These are phyloP conservation scores for Leptogaster cylindrica DNA, from an alignment of 2,888 invertebrate genomes.

Conservation along the genomic window DNA sequence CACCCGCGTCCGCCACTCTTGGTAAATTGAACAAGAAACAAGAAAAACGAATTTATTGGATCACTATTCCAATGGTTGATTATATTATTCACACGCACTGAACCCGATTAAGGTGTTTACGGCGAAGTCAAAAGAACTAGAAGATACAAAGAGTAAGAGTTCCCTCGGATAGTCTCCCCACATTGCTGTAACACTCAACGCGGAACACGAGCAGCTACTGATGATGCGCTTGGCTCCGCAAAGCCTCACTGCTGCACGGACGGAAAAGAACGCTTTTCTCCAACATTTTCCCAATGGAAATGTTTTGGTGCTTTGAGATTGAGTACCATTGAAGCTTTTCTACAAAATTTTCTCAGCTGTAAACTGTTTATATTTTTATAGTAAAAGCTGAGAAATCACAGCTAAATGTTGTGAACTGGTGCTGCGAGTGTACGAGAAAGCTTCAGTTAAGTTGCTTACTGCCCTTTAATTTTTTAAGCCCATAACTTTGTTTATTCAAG, in stretches of 20 bases:
- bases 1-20: no score
- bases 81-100: background rate
- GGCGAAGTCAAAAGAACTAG: conserved; percentile 20
- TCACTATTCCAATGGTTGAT: no score
- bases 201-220: conserved; percentile 45
- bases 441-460: no score
- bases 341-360: no score
- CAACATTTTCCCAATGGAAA: conserved; percentile 3
- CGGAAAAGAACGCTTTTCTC: background rate
- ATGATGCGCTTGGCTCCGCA: background rate
- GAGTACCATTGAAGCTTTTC: no score
- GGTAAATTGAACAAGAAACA: background rate
- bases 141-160: conserved; percentile 27
- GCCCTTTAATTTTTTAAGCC: no score
- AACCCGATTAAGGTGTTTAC: background rate
- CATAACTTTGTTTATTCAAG: no score
- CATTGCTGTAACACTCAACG: conserved; percentile 42
- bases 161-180: conserved; percentile 27
- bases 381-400: conserved; percentile 12
- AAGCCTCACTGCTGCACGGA: conserved; percentile 1
- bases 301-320: no score
- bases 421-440: no score
- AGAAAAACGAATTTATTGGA: background rate
- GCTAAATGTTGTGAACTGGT: no score
- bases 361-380: conserved; percentile 18